phyloP scores from a whole-genome alignment of 2,113 vertebrate species.

The Hipposideros armiger region DNA sequence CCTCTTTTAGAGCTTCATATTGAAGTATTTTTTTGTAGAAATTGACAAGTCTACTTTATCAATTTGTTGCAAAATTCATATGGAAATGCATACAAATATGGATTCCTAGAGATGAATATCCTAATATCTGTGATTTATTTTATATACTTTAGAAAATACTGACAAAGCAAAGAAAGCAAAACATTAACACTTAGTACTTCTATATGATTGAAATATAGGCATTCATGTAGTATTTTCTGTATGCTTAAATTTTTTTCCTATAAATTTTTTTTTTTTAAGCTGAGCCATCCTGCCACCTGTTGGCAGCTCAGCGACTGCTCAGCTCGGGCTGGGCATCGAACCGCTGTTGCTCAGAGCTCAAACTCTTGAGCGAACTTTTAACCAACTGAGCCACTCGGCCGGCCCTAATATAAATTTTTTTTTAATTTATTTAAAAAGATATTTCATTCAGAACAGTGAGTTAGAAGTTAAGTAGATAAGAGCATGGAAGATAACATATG shows the following conservation, averaged over 20 bases:
- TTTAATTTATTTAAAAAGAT: not conserved
- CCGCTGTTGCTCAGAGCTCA: too few species aligned
- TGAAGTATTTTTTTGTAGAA: conserved; percentile 18
- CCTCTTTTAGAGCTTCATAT: not conserved
- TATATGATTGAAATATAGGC: not conserved
- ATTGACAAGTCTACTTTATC: not conserved
- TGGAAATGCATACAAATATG: not conserved
- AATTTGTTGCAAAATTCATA: not conserved
- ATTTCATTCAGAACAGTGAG: not conserved
- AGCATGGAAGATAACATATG: not conserved
- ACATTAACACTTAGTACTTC: not conserved
- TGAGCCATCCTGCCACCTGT: too few species aligned
- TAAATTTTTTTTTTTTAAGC: not conserved
- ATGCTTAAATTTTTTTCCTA: not conserved
- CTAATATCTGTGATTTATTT: not conserved
- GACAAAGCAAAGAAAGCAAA: not conserved
- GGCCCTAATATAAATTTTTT: too few species aligned
- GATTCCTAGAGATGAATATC: not conserved
- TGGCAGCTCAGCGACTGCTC: too few species aligned
- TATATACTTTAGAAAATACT: not conserved
- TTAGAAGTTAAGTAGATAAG: not conserved
- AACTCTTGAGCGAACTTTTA: too few species aligned
- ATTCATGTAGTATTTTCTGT: not conserved
- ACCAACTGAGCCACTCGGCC: too few species aligned
- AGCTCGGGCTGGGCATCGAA: too few species aligned